phyloP scores from a whole-genome alignment of 1,140 invertebrate genomes.

The Pinna nobilis region DNA sequence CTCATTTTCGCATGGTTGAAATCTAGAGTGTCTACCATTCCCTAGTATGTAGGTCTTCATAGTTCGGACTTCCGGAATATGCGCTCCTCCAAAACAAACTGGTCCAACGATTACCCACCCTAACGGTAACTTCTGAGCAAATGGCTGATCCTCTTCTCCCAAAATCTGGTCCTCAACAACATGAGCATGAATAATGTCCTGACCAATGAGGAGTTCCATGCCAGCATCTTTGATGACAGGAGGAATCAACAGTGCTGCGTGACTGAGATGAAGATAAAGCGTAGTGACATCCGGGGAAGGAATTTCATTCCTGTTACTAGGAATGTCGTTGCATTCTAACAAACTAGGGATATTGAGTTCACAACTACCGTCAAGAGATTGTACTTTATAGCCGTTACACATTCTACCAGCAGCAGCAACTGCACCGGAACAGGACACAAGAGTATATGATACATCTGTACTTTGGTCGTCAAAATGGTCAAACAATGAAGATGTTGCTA shows the following conservation, averaged over 20 bases:
- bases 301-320: slow-evolving; percentile 25
- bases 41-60: slow-evolving; percentile 4
- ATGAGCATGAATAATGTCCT: slow-evolving; percentile 41
- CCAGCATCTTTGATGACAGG: slow-evolving; percentile 10
- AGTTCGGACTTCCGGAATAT: not conserved
- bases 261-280: slow-evolving; percentile 24
- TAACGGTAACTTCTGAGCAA: slow-evolving; percentile 40
- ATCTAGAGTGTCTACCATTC: slow-evolving; percentile 5
- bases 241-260: slow-evolving; percentile 22
- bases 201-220: slow-evolving; percentile 38
- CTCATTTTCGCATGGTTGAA: slow-evolving; percentile 32
- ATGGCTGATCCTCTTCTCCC: slow-evolving; percentile 12
- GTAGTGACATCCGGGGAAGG: slow-evolving; percentile 3
- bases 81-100: slow-evolving; percentile 30
- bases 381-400: slow-evolving; percentile 1
- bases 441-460: not conserved
- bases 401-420: slow-evolving; percentile 4
- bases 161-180: slow-evolving; percentile 38
- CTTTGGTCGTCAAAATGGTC: slow-evolving; percentile 12
- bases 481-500: slow-evolving; percentile 16
- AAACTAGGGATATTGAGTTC: not conserved
- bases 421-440: slow-evolving; percentile 25
- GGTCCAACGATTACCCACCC: slow-evolving; percentile 53
- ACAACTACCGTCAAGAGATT: slow-evolving; percentile 18
- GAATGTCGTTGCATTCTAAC: slow-evolving; percentile 30